These are phyloP conservation scores for Seriola rivoliana DNA, from an alignment of 2,113 vertebrate species.

Conservation along the genomic window DNA sequence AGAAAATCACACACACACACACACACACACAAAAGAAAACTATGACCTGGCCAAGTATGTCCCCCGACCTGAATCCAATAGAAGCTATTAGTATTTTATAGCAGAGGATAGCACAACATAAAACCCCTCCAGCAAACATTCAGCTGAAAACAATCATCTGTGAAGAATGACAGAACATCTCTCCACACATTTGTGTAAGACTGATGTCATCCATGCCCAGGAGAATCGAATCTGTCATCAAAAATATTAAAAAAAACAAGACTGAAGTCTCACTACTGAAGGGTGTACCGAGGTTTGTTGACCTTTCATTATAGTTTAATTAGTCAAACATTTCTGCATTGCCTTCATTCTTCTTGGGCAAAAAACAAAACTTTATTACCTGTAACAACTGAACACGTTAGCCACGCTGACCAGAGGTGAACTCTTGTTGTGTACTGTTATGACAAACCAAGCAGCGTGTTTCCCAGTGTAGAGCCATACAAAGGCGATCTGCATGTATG, in stretches of 20 bases:
- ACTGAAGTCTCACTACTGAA: background rate
- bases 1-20: background rate
- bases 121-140: background rate
- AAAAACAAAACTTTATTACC: background rate
- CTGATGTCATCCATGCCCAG: too few species aligned
- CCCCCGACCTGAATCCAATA: background rate
- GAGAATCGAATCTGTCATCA: background rate
- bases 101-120: background rate
- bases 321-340: too few species aligned
- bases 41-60: background rate
- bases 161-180: too few species aligned
- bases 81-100: background rate
- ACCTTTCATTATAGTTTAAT: too few species aligned
- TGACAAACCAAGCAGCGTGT: conserved; percentile 18
- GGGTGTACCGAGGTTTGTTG: background rate
- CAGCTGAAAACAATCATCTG: too few species aligned
- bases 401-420: background rate
- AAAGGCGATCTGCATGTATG: conserved; percentile 16
- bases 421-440: background rate
- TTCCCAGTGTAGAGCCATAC: conserved; percentile 8
- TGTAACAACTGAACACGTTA: background rate
- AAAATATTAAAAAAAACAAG: background rate
- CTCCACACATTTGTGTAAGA: too few species aligned
- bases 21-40: background rate
- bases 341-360: background rate